Evolutionary conservation across 2,113 vertebrate genomes (phyloP), one percentile per base, ranked within the genome.

Genomic region (Mobula hypostoma): DNA sequence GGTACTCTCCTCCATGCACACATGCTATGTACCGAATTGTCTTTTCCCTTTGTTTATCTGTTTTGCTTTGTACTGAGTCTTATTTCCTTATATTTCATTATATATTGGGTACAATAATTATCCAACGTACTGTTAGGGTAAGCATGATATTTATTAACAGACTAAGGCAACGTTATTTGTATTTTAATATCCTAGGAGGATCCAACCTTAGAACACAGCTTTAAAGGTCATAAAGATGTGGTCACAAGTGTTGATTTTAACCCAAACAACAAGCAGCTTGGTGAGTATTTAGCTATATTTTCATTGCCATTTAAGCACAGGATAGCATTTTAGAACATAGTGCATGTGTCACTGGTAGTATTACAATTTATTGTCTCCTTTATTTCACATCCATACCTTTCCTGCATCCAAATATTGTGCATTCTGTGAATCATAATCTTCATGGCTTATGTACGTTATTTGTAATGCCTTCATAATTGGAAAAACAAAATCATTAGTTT

Each of bases 241-340:
- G 96, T 97, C 61, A 97, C 96, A 4, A 97, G 97, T 94, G 94
- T 95, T 80, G 96, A 97, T 95, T 97, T 97, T 95, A 97, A 83
- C 94, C 96, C 97, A 36, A 97, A 96, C 90, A 21, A 95, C 94
- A 97, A 96, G 94, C 96, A 97, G 48, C 95, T 97, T 56, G 97
- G 97, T 97, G 96, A 61, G 94, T 94, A 80, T 48, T 15, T 29
- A 92, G 8, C 15, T 2, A 19, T 63, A 24, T 79, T 70, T 3
- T 40, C 11, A 14, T 48, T 91, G 32, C 56, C 36, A 94, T 15
- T 12, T 94, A 61, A 68, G 19, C 78, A 88, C 12, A 17, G 12
- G 29, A 63, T 5, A n/a, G 6, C 27, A 17, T 17, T 63, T 88
- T n/a, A 2, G 19, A 27, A 7, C 19, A 29, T 61, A 3, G 27